Conservation (phyloP, 2,888 invertebrate species). For the Hedychridium roseum region DNA sequence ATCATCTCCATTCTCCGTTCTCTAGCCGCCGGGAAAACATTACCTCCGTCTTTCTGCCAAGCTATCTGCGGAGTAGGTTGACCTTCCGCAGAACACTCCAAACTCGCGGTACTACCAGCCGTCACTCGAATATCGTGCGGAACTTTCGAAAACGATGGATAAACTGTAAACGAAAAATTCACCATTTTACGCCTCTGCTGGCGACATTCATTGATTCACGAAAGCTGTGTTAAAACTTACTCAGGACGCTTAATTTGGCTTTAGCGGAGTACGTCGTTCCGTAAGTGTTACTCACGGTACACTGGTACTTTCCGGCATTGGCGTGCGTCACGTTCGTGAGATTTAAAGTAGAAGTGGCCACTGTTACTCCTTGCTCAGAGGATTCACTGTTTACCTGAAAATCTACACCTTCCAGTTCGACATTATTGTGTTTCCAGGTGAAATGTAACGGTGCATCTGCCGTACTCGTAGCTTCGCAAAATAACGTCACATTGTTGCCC, state of each 20-base stretch:
- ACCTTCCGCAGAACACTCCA: slow-evolving; percentile 92
- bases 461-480: slow-evolving; percentile 84
- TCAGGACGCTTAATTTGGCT: slow-evolving; percentile 85
- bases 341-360: slow-evolving; percentile 77
- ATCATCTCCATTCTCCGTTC: slow-evolving; percentile 93
- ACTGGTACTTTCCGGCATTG: slow-evolving; percentile 91
- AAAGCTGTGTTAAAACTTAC: slow-evolving; percentile 63
- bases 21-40: slow-evolving; percentile 92
- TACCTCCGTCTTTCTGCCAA: slow-evolving; percentile 92
- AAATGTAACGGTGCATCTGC: slow-evolving; percentile 80
- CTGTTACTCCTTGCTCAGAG: slow-evolving; percentile 69
- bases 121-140: slow-evolving; percentile 86
- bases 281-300: slow-evolving; percentile 87
- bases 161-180: slow-evolving; percentile 67
- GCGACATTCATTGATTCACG: neutral
- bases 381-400: slow-evolving; percentile 63
- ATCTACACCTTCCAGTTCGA: slow-evolving; percentile 64
- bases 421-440: slow-evolving; percentile 89
- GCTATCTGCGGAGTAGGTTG: slow-evolving; percentile 89
- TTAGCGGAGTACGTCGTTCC: slow-evolving; percentile 90
- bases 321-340: slow-evolving; percentile 80
- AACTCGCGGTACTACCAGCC: slow-evolving; percentile 83
- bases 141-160: slow-evolving; percentile 84
- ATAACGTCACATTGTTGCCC: slow-evolving; percentile 83
- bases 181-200: neutral